Evolutionary conservation across 2,797 vertebrate genomes (phyloP).

Genomic region (Propithecus perrieri): DNA sequence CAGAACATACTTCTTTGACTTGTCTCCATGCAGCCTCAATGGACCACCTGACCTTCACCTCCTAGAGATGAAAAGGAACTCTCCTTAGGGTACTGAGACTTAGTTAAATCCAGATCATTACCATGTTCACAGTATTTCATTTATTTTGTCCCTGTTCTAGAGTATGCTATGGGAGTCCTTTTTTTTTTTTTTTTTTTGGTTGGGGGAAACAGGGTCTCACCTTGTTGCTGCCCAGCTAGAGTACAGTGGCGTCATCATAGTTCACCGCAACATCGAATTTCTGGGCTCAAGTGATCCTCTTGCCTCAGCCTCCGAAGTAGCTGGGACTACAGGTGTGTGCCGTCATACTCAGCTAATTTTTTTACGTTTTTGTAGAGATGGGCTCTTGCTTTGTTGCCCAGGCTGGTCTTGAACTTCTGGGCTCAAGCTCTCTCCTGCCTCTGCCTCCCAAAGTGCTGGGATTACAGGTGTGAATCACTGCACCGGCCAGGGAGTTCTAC

Average conservation of each 20-base stretch:
- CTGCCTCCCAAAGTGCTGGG: neutral
- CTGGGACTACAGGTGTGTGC: neutral
- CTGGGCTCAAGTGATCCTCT: no score
- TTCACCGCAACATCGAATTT: no score
- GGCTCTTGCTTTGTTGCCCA: neutral
- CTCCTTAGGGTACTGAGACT: neutral
- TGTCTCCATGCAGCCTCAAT: neutral
- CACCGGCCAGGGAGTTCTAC: neutral
- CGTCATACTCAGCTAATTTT: neutral
- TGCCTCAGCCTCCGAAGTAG: neutral
- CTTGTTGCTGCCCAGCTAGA: no score
- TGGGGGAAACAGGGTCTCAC: no score
- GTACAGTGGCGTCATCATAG: no score
- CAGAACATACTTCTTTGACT: neutral
- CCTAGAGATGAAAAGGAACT: neutral
- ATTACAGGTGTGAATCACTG: neutral
- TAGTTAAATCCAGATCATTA: neutral
- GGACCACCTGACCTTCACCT: neutral
- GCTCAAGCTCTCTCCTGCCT: neutral
- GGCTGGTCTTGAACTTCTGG: neutral
- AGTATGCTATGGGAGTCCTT: neutral
- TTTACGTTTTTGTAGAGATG: neutral
- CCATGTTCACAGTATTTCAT: neutral
- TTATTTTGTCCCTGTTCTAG: neutral
- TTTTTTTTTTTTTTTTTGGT: no score